phyloP scores from a whole-genome alignment of 2,888 invertebrate species.

The Galerucella nymphaeae region DNA sequence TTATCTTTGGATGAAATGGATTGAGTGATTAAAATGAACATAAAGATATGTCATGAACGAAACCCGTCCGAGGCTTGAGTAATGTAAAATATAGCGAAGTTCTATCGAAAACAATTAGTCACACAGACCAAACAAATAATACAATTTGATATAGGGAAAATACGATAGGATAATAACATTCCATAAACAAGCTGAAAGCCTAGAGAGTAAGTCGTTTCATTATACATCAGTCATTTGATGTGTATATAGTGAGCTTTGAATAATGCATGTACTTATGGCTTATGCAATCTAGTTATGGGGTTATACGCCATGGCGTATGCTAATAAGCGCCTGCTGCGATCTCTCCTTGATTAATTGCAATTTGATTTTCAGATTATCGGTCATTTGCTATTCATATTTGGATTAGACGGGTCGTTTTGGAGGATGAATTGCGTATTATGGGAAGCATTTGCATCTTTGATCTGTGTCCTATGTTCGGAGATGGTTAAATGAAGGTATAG shows the following conservation, averaged over 20 bases:
- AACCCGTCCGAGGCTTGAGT: not conserved
- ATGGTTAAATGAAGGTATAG: slow-evolving; percentile 15
- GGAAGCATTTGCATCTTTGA: slow-evolving; percentile 40
- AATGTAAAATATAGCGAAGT: slow-evolving; percentile 6
- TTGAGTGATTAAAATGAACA: not conserved
- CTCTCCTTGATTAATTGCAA: slow-evolving; percentile 62
- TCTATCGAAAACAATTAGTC: slow-evolving; percentile 19
- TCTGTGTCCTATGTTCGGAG: slow-evolving; percentile 18
- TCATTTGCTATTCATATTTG: slow-evolving; percentile 57
- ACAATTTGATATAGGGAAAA: slow-evolving; percentile 37
- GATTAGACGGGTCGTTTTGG: slow-evolving; percentile 43
- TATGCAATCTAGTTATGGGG: slow-evolving; percentile 56
- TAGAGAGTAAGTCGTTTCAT: slow-evolving; percentile 56
- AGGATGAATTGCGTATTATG: slow-evolving; percentile 35
- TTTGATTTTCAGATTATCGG: slow-evolving; percentile 64
- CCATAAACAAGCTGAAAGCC: slow-evolving; percentile 41
- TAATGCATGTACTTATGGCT: slow-evolving; percentile 56
- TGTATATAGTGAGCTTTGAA: slow-evolving; percentile 51
- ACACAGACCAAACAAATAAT: slow-evolving; percentile 13
- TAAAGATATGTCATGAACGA: not conserved
- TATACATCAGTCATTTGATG: slow-evolving; percentile 58
- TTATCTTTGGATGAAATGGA: not conserved
- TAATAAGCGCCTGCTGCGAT: slow-evolving; percentile 53
- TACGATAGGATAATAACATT: slow-evolving; percentile 27
- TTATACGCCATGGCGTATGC: slow-evolving; percentile 54